These are phyloP conservation scores for Rhingia rostrata DNA, from an alignment of 2,888 invertebrate species.

Conservation along the genomic window DNA sequence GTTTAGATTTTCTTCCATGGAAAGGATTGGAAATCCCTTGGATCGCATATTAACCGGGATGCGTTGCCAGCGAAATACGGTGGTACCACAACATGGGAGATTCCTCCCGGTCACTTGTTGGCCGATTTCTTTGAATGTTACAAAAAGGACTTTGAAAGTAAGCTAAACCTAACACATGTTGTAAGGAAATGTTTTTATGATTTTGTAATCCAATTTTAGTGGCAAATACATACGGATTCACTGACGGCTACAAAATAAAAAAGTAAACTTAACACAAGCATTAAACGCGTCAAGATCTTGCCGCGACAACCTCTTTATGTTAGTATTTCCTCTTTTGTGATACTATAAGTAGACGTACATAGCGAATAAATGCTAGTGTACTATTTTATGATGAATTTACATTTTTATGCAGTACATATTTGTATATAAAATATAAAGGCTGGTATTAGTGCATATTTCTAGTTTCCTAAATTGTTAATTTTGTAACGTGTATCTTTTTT, in stretches of 20 bases:
- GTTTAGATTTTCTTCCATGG: constrained; percentile 89
- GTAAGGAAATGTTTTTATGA: not conserved
- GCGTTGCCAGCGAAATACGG: constrained; percentile 87
- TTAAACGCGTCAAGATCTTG: constrained; percentile 63
- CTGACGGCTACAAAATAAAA: constrained; percentile 80
- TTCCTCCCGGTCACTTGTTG: constrained; percentile 86
- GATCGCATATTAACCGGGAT: constrained; percentile 85
- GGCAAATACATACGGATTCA: constrained; percentile 85
- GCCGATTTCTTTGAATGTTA: constrained; percentile 87
- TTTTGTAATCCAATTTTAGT: constrained; percentile 83
- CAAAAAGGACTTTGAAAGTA: constrained; percentile 88
- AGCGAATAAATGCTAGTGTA: constrained; percentile 16
- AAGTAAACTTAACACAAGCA: constrained; percentile 74
- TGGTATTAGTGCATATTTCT: constrained; percentile 53
- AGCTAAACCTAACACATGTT: constrained; percentile 75
- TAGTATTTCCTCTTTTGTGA: constrained; percentile 71
- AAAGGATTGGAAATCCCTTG: constrained; percentile 85
- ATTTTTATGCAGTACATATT: constrained; percentile 25
- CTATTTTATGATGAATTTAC: constrained; percentile 27
- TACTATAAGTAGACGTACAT: constrained; percentile 60
- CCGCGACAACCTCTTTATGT: constrained; percentile 59
- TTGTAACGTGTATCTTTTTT: constrained; percentile 17
- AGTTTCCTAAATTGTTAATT: constrained; percentile 40
- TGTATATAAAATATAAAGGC: constrained; percentile 45
- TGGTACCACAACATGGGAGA: constrained; percentile 85